phyloP scores from a whole-genome alignment of 2,113 vertebrate genomes.

The Myanophis thanlyinensis region DNA sequence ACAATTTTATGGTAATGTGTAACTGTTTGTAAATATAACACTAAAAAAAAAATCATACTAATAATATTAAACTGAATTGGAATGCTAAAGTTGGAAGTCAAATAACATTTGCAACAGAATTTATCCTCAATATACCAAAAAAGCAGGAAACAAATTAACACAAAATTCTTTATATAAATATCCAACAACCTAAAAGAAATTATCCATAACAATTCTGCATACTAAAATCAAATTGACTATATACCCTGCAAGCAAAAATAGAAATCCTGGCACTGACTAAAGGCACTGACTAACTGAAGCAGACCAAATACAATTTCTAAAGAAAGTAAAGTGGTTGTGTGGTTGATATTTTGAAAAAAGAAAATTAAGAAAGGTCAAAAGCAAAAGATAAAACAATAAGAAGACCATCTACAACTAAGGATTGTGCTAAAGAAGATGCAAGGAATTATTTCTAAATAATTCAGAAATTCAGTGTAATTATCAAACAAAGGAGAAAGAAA shows the following conservation, averaged over 20 bases:
- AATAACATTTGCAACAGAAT: neutral
- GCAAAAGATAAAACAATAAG: neutral
- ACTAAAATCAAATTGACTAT: neutral
- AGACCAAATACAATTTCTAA: neutral
- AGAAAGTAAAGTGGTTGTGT: neutral
- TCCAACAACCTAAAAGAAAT: neutral
- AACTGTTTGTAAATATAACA: neutral
- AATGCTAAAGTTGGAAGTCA: neutral
- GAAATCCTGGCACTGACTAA: neutral
- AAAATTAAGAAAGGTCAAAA: neutral
- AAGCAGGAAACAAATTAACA: neutral
- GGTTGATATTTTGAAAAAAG: neutral
- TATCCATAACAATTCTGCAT: neutral
- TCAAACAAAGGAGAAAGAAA: neutral
- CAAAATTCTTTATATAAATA: neutral
- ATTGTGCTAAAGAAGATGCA: neutral
- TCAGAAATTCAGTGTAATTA: neutral
- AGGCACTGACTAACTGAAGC: too few relatives aligned
- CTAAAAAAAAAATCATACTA: neutral
- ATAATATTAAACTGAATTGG: neutral
- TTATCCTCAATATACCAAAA: neutral
- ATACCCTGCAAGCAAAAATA: neutral
- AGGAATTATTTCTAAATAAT: neutral
- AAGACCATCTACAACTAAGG: neutral
- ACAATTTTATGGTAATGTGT: neutral